Percentiles rank a stretch among this genome's conserved stretches.
phyloP scores from a whole-genome alignment of 2,797 vertebrate genomes.

The Sebastes matsubarae region DNA sequence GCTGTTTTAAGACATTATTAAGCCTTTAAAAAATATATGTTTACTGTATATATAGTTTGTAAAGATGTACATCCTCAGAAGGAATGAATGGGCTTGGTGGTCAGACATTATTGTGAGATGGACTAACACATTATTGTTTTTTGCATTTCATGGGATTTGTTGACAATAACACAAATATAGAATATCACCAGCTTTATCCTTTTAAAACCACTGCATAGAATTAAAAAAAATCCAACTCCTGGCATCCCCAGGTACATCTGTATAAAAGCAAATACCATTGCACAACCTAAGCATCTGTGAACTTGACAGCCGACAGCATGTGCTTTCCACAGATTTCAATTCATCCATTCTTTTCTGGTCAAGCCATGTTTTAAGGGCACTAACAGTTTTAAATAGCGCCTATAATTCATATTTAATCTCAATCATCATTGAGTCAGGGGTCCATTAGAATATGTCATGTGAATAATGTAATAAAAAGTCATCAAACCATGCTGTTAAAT shows the following conservation, averaged over 20 bases:
- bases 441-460: not conserved
- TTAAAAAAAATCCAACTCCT: not conserved
- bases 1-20: no score
- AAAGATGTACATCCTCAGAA: no score
- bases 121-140: no score
- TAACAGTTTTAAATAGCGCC: not conserved
- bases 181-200: not conserved
- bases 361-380: not conserved
- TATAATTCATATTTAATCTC: not conserved
- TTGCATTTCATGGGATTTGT: no score
- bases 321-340: not conserved
- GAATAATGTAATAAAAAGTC: constrained; percentile 4
- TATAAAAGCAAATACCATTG: not conserved
- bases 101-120: no score
- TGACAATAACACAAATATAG: no score
- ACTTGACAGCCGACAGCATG: not conserved
- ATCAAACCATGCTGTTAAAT: constrained; percentile 1
- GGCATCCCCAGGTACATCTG: not conserved
- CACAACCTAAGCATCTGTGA: not conserved
- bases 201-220: not conserved
- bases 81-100: no score
- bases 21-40: no score
- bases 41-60: no score
- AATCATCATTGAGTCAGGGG: not conserved
- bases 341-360: not conserved